Base-by-base conservation (phyloP, 2,888 invertebrate genomes). In the Metellina segmentata region DNA sequence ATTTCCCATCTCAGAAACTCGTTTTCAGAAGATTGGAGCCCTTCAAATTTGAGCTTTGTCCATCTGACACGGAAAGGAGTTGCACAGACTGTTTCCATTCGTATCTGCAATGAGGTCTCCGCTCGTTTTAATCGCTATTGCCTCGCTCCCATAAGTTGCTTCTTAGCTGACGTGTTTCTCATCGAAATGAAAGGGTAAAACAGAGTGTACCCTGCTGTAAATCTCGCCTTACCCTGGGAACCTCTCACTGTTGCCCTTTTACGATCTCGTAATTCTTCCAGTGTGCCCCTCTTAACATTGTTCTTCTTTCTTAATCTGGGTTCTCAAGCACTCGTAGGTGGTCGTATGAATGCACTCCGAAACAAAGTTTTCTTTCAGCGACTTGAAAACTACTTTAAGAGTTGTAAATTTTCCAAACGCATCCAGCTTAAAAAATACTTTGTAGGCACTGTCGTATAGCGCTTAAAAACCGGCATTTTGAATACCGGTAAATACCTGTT, bases 201-300 rank as follows among this genome's bases (percentile, higher is more conserved):
- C 79, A 90, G 90, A 85, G 85, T 74, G 90, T 79, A 9, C 81
- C 70, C 49, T 16, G 81, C 61, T 74, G 90, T 91, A 91, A 91
- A 91, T 91, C 86, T 91, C 70, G 19, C 53, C 70, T 7, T 79
- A 77, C 53, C 90, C 79, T 71, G 61, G 78, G 79, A 90, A 85
- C 81, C 86, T 91, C 82, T 91, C 90, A 86, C 90, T 91, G 78
- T 49, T 71, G 69, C 71, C 81, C 86, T 86, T 91, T 91, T 91
- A 91, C 86, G 90, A 86, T 91, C 90, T 91, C 90, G 90, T 91
- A 91, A 91, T 91, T 91, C 90, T 86, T 86, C 48, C 52, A 19
- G 11, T 49, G 82, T 52, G 48, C 61, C 71, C 77, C 90, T 82
- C 77, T 91, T 91, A 91, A 86, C 86, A 91, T 81, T 85, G 77